Evolutionary conservation across 2,888 invertebrate genomes (phyloP).

Genomic region (Latrodectus elegans): DNA sequence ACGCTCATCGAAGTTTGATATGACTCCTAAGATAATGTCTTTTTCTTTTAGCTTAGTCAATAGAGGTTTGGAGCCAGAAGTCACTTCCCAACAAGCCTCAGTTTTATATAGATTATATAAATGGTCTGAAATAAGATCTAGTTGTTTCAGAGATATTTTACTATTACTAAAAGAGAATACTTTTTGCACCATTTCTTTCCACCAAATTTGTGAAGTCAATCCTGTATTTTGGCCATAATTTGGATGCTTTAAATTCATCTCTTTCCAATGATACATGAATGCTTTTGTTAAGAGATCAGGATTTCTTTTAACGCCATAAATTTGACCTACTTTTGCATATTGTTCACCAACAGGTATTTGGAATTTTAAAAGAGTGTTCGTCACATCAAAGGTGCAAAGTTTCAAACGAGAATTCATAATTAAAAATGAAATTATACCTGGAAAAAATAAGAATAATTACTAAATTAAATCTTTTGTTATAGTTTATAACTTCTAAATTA

Average conservation of each 20-base stretch:
- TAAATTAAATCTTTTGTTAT: no score
- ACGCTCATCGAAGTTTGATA: constrained; percentile 92
- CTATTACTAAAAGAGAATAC: constrained; percentile 79
- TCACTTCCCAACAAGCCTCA: constrained; percentile 83
- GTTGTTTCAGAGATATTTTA: constrained; percentile 60
- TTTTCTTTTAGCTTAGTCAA: constrained; percentile 78
- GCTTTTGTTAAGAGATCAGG: constrained; percentile 77
- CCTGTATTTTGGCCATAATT: constrained; percentile 85
- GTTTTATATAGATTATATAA: constrained; percentile 81
- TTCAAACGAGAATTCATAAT: constrained; percentile 40
- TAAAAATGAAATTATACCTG: neutral
- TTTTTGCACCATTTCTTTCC: constrained; percentile 82
- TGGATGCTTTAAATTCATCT: constrained; percentile 83
- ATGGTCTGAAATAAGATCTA: constrained; percentile 73
- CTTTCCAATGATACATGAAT: constrained; percentile 81
- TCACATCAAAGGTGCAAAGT: constrained; percentile 88
- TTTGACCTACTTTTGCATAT: constrained; percentile 83
- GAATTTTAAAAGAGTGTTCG: constrained; percentile 87
- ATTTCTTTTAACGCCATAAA: constrained; percentile 81
- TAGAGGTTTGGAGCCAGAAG: constrained; percentile 81
- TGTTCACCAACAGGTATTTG: constrained; percentile 82
- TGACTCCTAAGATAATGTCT: constrained; percentile 80
- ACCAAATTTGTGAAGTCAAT: constrained; percentile 87
- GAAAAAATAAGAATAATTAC: no score
- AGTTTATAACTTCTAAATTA: no score